Evolutionary conservation across 2,113 vertebrate species (phyloP).

Genomic region (Sylvilagus bachmani): DNA sequence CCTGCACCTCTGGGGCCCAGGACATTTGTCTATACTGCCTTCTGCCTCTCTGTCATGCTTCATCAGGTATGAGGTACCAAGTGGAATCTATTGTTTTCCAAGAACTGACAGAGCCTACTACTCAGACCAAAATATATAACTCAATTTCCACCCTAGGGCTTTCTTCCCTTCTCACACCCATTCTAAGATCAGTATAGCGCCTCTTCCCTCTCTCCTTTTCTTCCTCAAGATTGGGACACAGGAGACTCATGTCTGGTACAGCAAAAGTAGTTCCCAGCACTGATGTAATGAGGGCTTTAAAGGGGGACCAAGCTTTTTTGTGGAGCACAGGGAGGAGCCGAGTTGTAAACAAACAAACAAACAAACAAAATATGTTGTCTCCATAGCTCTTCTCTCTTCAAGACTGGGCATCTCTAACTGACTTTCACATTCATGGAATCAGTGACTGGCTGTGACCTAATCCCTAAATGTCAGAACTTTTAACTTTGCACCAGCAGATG

Average conservation of each 20-base stretch:
- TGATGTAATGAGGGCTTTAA: background rate
- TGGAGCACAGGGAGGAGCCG: background rate
- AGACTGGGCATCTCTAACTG: background rate
- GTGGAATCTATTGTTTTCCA: background rate
- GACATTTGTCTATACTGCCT: background rate
- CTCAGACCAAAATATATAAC: background rate
- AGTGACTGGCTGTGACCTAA: background rate
- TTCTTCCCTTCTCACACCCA: background rate
- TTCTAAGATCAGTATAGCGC: background rate
- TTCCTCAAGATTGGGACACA: background rate
- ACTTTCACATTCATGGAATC: background rate
- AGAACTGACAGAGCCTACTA: background rate
- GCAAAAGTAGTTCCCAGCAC: background rate
- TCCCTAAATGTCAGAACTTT: background rate
- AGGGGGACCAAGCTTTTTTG: background rate
- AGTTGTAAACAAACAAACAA: background rate
- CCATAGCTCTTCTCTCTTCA: background rate
- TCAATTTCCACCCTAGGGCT: background rate
- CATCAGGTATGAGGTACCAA: background rate
- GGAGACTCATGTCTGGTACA: background rate
- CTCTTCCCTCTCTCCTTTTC: background rate
- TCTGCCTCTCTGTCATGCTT: background rate
- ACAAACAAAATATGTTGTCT: no score
- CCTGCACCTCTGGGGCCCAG: background rate
- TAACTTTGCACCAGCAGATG: background rate